These are phyloP conservation scores for Mormyrus proboscirostris DNA, from an alignment of 2,797 vertebrate species.

Conservation along the genomic window DNA sequence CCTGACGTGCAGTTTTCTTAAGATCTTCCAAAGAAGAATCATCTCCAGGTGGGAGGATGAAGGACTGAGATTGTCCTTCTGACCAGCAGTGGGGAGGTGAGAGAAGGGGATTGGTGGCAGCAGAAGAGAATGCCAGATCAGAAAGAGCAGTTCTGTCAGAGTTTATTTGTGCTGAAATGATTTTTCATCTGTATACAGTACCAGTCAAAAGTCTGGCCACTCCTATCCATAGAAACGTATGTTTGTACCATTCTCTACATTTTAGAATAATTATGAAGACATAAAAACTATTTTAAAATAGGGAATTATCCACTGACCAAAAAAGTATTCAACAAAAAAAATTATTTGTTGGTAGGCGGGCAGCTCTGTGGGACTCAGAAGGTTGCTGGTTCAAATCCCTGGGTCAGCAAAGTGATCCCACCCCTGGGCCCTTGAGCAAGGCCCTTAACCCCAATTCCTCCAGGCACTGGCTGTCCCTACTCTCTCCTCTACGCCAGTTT, in stretches of 20 bases:
- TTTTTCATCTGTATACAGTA: neutral
- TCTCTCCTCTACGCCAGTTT: neutral
- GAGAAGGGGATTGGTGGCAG: neutral
- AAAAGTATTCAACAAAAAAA: neutral
- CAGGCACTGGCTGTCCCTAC: neutral
- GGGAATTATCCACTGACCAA: neutral
- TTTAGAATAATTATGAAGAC: neutral
- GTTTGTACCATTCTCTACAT: neutral
- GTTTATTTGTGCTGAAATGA: neutral
- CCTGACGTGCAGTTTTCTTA: constrained; percentile 70
- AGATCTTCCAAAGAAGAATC: constrained; percentile 72
- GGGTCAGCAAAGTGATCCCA: neutral
- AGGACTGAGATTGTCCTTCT: constrained; percentile 90
- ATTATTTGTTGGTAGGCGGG: neutral
- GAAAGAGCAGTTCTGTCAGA: neutral
- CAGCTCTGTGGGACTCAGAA: neutral
- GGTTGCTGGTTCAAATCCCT: neutral
- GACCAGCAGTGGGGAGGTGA: constrained; percentile 21
- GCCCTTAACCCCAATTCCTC: neutral
- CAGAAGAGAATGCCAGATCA: neutral
- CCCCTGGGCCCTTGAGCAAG: neutral
- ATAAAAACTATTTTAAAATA: neutral
- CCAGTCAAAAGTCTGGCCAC: neutral
- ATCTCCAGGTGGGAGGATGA: constrained; percentile 61
- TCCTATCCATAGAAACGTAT: neutral